These are phyloP conservation scores for Tolmerus cingulatus DNA, from an alignment of 2,888 invertebrate genomes.

Conservation along the genomic window DNA sequence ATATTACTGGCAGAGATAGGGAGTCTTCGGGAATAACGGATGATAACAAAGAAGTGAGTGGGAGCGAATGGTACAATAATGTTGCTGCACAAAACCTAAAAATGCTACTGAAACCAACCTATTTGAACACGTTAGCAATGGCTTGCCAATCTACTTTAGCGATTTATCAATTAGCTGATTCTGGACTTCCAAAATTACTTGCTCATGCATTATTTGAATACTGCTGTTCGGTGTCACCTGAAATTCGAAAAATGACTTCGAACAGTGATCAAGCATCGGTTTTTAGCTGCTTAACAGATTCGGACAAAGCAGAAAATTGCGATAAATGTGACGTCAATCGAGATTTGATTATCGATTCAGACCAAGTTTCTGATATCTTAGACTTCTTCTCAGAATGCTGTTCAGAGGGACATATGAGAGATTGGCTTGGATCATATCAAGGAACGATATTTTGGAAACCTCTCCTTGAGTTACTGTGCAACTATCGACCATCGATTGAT, in stretches of 20 bases:
- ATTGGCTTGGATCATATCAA: slow-evolving; percentile 84
- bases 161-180: slow-evolving; percentile 78
- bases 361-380: slow-evolving; percentile 73
- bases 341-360: slow-evolving; percentile 66
- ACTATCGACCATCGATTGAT: slow-evolving; percentile 65
- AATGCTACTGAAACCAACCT: slow-evolving; percentile 69
- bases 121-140: slow-evolving; percentile 78
- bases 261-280: slow-evolving; percentile 33
- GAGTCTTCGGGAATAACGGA: slow-evolving; percentile 70
- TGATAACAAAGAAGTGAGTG: slow-evolving; percentile 69
- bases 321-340: slow-evolving; percentile 53
- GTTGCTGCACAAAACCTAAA: slow-evolving; percentile 68
- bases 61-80: slow-evolving; percentile 69
- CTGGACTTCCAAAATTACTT: slow-evolving; percentile 73
- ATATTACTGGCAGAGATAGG: slow-evolving; percentile 47
- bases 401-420: slow-evolving; percentile 81
- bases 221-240: slow-evolving; percentile 57
- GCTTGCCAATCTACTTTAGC: slow-evolving; percentile 84
- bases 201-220: slow-evolving; percentile 69
- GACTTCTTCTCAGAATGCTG: slow-evolving; percentile 84
- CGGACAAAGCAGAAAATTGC: slow-evolving; percentile 62
- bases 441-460: slow-evolving; percentile 89
- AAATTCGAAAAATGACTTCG: slow-evolving; percentile 52
- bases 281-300: slow-evolving; percentile 62
- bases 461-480: slow-evolving; percentile 77